These are phyloP conservation scores for Glareola pratincola DNA, from an alignment of 2,113 vertebrate species.

Conservation along the genomic window DNA sequence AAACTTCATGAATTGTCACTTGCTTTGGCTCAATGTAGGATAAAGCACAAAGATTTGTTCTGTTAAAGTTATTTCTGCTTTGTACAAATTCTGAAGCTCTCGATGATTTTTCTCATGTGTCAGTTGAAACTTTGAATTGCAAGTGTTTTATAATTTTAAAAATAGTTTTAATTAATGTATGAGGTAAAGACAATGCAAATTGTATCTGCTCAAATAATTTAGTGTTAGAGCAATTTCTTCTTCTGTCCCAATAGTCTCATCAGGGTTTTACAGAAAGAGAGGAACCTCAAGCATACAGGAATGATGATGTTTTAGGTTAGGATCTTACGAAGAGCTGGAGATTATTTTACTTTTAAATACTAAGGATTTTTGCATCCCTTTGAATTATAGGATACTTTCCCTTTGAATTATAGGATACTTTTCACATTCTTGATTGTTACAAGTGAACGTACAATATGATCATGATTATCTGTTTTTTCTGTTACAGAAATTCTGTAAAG, in stretches of 20 bases:
- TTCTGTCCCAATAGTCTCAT: neutral
- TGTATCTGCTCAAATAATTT: neutral
- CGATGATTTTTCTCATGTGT: neutral
- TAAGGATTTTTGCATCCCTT: neutral
- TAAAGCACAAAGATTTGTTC: neutral
- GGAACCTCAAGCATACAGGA: neutral
- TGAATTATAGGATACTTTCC: neutral
- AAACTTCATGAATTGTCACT: neutral
- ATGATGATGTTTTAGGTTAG: neutral
- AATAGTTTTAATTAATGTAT: neutral
- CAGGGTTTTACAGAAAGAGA: neutral
- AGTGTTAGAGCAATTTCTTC: neutral
- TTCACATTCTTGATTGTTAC: neutral
- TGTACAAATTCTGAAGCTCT: neutral
- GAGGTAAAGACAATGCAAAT: neutral
- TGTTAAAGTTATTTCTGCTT: neutral
- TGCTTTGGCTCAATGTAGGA: neutral
- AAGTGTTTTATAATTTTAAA: neutral
- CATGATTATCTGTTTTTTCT: neutral
- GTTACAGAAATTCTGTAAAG: slow-evolving; percentile 79
- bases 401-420: neutral
- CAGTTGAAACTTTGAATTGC: neutral
- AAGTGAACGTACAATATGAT: neutral
- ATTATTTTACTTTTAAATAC: neutral
- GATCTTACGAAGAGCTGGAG: neutral